These are phyloP conservation scores for Salticus scenicus DNA, from an alignment of 2,888 invertebrate species.

Conservation along the genomic window DNA sequence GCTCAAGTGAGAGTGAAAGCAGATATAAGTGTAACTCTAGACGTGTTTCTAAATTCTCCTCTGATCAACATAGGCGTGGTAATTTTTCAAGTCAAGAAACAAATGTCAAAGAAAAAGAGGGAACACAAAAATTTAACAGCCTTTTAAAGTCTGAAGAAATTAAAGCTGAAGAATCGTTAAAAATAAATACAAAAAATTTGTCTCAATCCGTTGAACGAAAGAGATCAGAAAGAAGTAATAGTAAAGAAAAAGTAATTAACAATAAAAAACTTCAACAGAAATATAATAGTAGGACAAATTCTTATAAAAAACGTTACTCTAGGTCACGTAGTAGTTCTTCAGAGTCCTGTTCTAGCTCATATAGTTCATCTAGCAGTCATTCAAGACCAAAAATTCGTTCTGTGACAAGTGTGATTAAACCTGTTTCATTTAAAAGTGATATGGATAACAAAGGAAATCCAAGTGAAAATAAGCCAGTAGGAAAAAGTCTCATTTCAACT, in stretches of 20 bases:
- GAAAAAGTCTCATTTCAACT: background rate
- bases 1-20: background rate
- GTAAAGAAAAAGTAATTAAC: background rate
- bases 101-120: background rate
- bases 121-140: background rate
- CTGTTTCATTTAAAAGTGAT: slow-evolving; percentile 19
- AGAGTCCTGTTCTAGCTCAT: slow-evolving; percentile 16
- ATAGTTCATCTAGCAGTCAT: slow-evolving; percentile 13
- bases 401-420: slow-evolving; percentile 55
- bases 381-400: slow-evolving; percentile 14
- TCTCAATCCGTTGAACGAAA: background rate
- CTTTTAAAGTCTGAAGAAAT: too few relatives aligned
- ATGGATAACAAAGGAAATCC: background rate
- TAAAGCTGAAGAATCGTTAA: background rate
- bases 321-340: slow-evolving; percentile 28
- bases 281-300: background rate
- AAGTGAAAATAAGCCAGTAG: background rate
- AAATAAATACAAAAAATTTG: background rate
- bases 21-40: background rate
- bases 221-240: background rate
- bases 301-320: background rate
- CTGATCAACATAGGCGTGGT: background rate
- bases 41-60: too few relatives aligned
- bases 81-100: background rate
- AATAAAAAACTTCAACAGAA: background rate